Base-by-base conservation (phyloP, 2,797 vertebrate species). In the Lepilemur septentrionalis region DNA sequence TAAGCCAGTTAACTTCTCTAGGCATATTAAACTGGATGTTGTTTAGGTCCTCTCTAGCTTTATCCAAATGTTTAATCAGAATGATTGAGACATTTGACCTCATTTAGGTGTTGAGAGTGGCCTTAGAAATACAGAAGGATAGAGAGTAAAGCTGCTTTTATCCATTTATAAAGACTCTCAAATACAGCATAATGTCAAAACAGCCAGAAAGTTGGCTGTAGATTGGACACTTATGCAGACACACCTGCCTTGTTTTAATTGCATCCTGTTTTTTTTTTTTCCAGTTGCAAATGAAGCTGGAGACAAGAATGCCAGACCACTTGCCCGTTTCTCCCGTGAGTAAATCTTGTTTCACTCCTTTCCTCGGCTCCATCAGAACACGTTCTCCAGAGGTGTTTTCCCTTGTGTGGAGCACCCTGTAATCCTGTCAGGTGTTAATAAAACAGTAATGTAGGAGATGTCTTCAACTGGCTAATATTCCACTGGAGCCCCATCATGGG, bases 231-330 rank as follows among this genome's bases (percentile, higher is more conserved):
- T 4, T 43, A 0, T 41, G n/a, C 6, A 14, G 38, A 73, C n/a
- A 35, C 22, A 9, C 0, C 2, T 32, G 38, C 50, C 76, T 79
- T 63, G 13, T 46, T 93, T 55, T 67, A 95, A 89, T 9, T 22
- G 59, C 72, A 10, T 95, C 38, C 72, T 97, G 9, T 92, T n/a
- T 83, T 30, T 92, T 96, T 96, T 48, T 96, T 79, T 90, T 97
- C 93, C 96, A 99, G 99, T 99, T 98, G 99, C 99, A 93, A 99
- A 99, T 79, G 99, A 99, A 98, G 98, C 99, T 46, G 99, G 98
- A 79, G 99, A 99, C 94, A 99, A 99, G 98, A 99, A 99, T 95
- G 98, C 97, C 92, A 99, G 98, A 96, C 99, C 99, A 0, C 98
- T 99, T 50, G 99, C 99, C 65, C 99, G 98, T 96, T 99, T 99